Conservation (phyloP, 2,888 invertebrate genomes). For the Deladenus siricidicola region DNA sequence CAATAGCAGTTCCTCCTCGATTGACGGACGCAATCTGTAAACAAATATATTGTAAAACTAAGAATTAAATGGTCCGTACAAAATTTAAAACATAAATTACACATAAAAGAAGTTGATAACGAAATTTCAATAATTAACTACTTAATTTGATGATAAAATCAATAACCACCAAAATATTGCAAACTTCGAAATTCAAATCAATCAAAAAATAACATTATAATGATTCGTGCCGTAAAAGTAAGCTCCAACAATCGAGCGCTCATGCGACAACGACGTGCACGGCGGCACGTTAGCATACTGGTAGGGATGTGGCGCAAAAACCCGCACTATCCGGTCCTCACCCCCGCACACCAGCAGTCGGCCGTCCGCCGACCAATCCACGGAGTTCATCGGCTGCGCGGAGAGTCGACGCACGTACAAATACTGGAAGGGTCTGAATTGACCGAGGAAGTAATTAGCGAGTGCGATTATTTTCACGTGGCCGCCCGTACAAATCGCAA, state of each 20-base stretch:
- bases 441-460: constrained; percentile 7
- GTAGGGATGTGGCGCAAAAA: constrained; percentile 59
- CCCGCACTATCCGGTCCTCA: constrained; percentile 72
- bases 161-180: too few species aligned
- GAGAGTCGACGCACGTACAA: constrained; percentile 60
- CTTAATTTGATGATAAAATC: too few species aligned
- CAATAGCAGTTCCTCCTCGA: constrained; percentile 35
- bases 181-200: too few species aligned
- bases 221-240: constrained; percentile 68
- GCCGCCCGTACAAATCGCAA: constrained; percentile 23
- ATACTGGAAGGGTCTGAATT: constrained; percentile 23
- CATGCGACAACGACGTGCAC: constrained; percentile 13
- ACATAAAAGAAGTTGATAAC: too few species aligned
- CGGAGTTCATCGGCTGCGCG: constrained; percentile 72
- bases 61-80: too few species aligned
- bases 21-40: constrained; percentile 46
- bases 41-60: too few species aligned
- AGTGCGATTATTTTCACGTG: constrained; percentile 24
- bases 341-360: constrained; percentile 56
- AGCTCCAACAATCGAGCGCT: constrained; percentile 66
- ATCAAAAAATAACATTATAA: not conserved
- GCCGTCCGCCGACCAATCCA: constrained; percentile 89
- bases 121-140: too few species aligned
- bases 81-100: too few species aligned
- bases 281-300: constrained; percentile 22